Evolutionary conservation across 2,888 invertebrate genomes (phyloP).

Genomic region (Polyommatus icarus): DNA sequence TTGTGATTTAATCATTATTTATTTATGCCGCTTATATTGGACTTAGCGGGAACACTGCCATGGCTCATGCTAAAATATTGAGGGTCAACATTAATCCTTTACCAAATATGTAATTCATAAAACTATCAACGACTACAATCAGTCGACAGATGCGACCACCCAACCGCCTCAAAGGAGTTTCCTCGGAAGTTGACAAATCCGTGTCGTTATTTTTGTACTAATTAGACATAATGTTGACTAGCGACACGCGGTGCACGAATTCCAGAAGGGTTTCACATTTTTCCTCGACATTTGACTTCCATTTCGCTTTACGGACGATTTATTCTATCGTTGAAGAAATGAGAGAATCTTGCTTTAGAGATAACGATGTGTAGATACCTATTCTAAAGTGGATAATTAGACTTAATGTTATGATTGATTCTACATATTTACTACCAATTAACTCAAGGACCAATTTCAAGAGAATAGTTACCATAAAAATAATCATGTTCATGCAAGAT

Average conservation of each 20-base stretch:
- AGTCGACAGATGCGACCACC: constrained; percentile 6
- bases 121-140: not conserved
- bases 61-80: not conserved
- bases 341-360: not conserved
- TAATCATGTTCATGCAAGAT: no score
- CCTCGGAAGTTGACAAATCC: constrained; percentile 79
- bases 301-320: constrained; percentile 10
- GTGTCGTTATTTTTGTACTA: constrained; percentile 76
- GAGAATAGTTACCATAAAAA: not conserved
- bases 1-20: no score
- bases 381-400: no score
- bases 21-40: no score
- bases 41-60: not conserved
- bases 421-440: no score
- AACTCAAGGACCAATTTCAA: no score
- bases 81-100: not conserved
- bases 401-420: no score
- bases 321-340: not conserved
- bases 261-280: constrained; percentile 30
- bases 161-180: constrained; percentile 64
- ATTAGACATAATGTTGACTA: constrained; percentile 71
- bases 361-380: not conserved
- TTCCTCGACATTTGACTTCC: not conserved
- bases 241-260: constrained; percentile 46
- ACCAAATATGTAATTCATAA: not conserved